Conservation (phyloP, 2,888 invertebrate genomes). For the Agrochola litura region DNA sequence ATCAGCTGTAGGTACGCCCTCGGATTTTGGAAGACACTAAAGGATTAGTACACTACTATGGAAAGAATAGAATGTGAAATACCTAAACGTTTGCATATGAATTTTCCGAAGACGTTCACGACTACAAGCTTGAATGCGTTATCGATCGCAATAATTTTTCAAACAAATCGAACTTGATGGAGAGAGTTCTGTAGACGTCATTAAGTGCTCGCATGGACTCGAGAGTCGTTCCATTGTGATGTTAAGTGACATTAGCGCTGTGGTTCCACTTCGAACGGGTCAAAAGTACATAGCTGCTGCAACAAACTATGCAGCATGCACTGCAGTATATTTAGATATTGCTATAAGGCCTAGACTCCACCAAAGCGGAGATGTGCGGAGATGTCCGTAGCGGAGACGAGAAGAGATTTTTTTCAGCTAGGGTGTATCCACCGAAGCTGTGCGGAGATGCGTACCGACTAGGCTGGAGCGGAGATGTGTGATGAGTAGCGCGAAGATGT, state of each 20-base stretch:
- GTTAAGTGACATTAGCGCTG: slow-evolving; percentile 42
- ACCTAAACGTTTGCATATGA: background rate
- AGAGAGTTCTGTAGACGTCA: slow-evolving; percentile 25
- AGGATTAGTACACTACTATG: background rate
- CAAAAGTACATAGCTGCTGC: background rate
- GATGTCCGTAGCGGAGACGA: too few species aligned
- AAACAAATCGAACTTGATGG: slow-evolving; percentile 33
- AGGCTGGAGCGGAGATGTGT: too few species aligned
- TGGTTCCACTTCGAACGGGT: background rate
- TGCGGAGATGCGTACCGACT: too few species aligned
- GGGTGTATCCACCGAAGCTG: too few species aligned
- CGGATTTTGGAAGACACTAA: background rate
- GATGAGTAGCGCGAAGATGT: too few species aligned
- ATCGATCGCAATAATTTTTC: slow-evolving; percentile 27
- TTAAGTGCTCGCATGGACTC: slow-evolving; percentile 32
- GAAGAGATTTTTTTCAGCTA: too few species aligned
- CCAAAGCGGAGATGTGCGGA: too few species aligned
- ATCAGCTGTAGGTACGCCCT: background rate
- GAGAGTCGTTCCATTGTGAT: slow-evolving; percentile 28
- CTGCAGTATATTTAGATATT: background rate
- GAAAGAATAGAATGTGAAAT: background rate
- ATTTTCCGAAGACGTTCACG: background rate
- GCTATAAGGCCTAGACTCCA: too few species aligned
- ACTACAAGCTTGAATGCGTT: background rate
- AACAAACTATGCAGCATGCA: slow-evolving; percentile 1